These are phyloP conservation scores for Leptinotarsa rubiginosa DNA, from an alignment of 2,888 invertebrate genomes.

Conservation along the genomic window DNA sequence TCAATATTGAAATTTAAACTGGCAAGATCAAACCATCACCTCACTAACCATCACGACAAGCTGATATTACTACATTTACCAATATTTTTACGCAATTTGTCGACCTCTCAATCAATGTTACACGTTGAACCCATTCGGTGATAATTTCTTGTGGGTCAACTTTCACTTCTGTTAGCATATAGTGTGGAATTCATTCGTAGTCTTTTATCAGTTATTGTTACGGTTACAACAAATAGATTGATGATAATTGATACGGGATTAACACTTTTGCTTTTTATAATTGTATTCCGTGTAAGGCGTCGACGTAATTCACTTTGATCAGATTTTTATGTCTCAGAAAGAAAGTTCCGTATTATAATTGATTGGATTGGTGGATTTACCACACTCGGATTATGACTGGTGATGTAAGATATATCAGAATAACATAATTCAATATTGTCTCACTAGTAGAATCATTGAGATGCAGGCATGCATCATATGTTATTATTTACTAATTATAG, in stretches of 20 bases:
- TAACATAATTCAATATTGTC: too few species aligned
- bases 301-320: background rate
- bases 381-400: background rate
- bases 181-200: background rate
- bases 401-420: background rate
- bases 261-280: background rate
- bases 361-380: background rate
- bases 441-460: too few species aligned
- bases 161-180: conserved; percentile 9
- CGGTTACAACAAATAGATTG: background rate
- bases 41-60: background rate
- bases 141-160: background rate
- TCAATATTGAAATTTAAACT: background rate
- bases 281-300: background rate
- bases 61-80: conserved; percentile 8
- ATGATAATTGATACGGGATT: conserved; percentile 1
- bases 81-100: conserved; percentile 10
- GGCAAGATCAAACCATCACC: background rate
- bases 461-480: too few species aligned
- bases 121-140: background rate
- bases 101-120: conserved; percentile 16
- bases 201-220: background rate
- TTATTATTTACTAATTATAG: too few species aligned
- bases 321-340: background rate
- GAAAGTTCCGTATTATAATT: conserved; percentile 12